Conservation (phyloP, 2,797 vertebrate species). For the Odontamblyopus rebecca region DNA sequence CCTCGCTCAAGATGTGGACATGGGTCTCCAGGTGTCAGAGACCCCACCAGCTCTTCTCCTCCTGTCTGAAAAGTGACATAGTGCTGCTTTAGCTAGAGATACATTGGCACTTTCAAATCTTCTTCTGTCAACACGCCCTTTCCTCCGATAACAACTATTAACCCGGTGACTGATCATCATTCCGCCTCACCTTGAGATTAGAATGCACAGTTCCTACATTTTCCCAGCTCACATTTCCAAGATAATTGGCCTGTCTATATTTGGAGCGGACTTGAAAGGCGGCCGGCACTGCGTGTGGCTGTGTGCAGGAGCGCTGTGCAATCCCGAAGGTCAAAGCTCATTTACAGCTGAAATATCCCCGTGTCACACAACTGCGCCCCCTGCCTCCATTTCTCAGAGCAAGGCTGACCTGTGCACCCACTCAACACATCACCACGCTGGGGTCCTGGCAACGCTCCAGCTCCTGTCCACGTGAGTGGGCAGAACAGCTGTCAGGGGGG, state of each 20-base stretch:
- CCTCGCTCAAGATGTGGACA: no score
- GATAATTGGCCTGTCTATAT: background rate
- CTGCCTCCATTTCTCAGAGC: constrained; percentile 28
- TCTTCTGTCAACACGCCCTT: background rate
- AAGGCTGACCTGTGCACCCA: constrained; percentile 61
- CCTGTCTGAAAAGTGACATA: background rate
- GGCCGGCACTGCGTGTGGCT: background rate
- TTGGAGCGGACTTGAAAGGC: background rate
- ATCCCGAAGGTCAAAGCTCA: constrained; percentile 50
- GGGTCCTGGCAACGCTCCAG: constrained; percentile 66
- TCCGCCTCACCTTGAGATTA: background rate
- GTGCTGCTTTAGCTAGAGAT: background rate
- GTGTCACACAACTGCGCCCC: constrained; percentile 45
- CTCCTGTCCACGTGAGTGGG: constrained; percentile 64
- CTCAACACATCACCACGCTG: constrained; percentile 45
- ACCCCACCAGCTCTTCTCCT: background rate
- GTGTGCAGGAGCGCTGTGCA: background rate
- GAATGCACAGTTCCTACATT: background rate
- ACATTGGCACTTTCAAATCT: background rate
- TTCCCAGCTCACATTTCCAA: background rate
- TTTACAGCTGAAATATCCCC: constrained; percentile 49
- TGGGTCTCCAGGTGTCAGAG: no score
- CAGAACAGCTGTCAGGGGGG: no score
- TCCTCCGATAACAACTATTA: background rate
- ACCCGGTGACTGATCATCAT: background rate